A percentile compares a stretch with the other conserved stretches of the same genome.
Evolutionary conservation across 2,888 invertebrate species (phyloP).

Genomic region (Antitype chi): DNA sequence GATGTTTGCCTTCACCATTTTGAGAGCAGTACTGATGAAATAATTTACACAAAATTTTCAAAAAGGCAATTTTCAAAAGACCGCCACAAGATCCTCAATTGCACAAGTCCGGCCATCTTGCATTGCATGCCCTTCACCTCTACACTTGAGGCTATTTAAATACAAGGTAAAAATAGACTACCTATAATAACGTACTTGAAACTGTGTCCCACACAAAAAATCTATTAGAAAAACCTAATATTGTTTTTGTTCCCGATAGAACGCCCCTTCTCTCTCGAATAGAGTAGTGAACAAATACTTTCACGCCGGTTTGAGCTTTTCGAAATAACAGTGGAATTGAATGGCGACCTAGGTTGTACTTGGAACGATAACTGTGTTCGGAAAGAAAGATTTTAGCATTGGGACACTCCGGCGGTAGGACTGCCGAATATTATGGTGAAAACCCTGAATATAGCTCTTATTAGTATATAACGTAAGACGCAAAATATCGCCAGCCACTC

Average conservation of each 20-base stretch:
- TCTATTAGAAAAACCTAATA: slow-evolving; percentile 32
- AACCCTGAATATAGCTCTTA: too few relatives aligned
- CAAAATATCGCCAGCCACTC: too few relatives aligned
- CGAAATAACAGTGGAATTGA: slow-evolving; percentile 56
- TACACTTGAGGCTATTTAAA: not conserved
- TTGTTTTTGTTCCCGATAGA: slow-evolving; percentile 44
- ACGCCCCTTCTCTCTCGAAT: slow-evolving; percentile 2
- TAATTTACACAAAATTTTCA: too few relatives aligned
- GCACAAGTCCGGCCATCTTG: too few relatives aligned
- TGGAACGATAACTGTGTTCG: slow-evolving; percentile 12
- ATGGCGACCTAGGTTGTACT: slow-evolving; percentile 33
- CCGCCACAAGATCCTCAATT: too few relatives aligned
- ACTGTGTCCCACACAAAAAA: slow-evolving; percentile 7
- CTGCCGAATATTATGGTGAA: not conserved
- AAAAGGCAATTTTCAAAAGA: too few relatives aligned
- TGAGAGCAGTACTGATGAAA: too few relatives aligned
- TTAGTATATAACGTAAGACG: too few relatives aligned
- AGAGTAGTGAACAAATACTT: slow-evolving; percentile 53
- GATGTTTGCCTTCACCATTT: too few relatives aligned
- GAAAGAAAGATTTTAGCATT: slow-evolving; percentile 14
- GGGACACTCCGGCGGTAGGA: not conserved
- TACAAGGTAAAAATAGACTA: not conserved
- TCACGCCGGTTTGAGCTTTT: slow-evolving; percentile 41
- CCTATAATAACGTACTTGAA: slow-evolving; percentile 3
- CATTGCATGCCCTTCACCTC: not conserved